Evolutionary conservation across 2,113 vertebrate species (phyloP).

Genomic region (Oryzias javanicus): DNA sequence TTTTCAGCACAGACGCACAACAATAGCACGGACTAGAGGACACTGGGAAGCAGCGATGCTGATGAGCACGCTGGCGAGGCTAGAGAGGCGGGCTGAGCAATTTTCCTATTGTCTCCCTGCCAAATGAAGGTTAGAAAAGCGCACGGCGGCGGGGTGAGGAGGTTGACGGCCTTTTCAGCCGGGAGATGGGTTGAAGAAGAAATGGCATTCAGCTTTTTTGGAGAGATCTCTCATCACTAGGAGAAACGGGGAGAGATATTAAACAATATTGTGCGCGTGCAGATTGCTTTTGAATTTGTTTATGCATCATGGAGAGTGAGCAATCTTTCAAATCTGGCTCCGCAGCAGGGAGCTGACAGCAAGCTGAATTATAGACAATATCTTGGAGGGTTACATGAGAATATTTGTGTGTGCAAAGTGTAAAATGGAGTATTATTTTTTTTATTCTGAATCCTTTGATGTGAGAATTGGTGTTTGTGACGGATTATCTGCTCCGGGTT

Average conservation of each 20-base stretch:
- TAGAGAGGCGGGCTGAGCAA: slow-evolving; percentile 34
- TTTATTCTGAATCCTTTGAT: not conserved
- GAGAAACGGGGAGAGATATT: slow-evolving; percentile 36
- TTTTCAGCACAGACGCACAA: slow-evolving; percentile 51
- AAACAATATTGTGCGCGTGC: slow-evolving; percentile 35
- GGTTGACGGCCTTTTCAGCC: slow-evolving; percentile 65
- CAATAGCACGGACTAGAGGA: slow-evolving; percentile 43
- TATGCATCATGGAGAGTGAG: slow-evolving; percentile 19
- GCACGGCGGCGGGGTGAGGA: slow-evolving; percentile 50
- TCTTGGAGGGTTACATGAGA: slow-evolving; percentile 11
- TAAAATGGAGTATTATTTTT: slow-evolving; percentile 15
- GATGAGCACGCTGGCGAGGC: slow-evolving; percentile 45
- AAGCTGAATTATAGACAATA: slow-evolving; percentile 24
- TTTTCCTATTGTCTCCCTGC: slow-evolving; percentile 65
- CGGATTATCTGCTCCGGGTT: slow-evolving; percentile 25
- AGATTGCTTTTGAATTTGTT: slow-evolving; percentile 51
- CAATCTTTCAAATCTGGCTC: slow-evolving; percentile 35
- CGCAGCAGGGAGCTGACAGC: slow-evolving; percentile 5
- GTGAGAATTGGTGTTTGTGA: slow-evolving; percentile 37
- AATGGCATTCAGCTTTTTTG: slow-evolving; percentile 63
- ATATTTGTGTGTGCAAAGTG: slow-evolving; percentile 13
- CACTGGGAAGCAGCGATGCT: slow-evolving; percentile 39
- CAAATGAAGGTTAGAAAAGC: slow-evolving; percentile 65
- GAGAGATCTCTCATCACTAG: slow-evolving; percentile 27
- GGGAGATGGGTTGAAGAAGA: slow-evolving; percentile 60